Conservation (phyloP, 2,888 invertebrate genomes). For the Lysandra bellargus region DNA sequence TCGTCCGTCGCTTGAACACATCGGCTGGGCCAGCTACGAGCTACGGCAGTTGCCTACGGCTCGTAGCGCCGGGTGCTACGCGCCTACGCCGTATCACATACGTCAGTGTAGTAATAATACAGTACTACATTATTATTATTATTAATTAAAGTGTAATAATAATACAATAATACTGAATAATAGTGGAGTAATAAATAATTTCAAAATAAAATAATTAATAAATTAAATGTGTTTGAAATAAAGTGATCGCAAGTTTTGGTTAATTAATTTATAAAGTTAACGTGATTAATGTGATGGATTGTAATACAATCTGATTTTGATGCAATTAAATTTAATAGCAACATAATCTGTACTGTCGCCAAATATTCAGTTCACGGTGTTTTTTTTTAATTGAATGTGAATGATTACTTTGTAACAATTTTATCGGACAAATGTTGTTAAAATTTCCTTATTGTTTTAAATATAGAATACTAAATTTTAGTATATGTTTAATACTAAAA, state of each 20-base stretch:
- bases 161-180: neutral
- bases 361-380: neutral
- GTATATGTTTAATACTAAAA: too few relatives aligned
- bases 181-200: neutral
- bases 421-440: too few relatives aligned
- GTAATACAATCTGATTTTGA: neutral
- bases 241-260: neutral
- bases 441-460: too few relatives aligned
- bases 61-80: slow-evolving; percentile 65
- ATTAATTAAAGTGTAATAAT: neutral
- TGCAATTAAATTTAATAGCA: neutral
- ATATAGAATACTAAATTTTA: too few relatives aligned
- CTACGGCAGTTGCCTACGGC: slow-evolving; percentile 70
- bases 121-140: neutral
- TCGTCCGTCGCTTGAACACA: neutral
- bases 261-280: slow-evolving; percentile 3
- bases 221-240: neutral
- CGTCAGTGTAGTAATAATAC: slow-evolving; percentile 42
- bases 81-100: slow-evolving; percentile 53
- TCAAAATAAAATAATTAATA: neutral
- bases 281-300: neutral
- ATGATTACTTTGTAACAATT: neutral
- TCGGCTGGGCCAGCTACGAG: slow-evolving; percentile 54
- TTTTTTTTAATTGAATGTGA: neutral
- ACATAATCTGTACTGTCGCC: neutral